Conservation (phyloP, 1,140 invertebrate species). For the Saccostrea cuccullata region DNA sequence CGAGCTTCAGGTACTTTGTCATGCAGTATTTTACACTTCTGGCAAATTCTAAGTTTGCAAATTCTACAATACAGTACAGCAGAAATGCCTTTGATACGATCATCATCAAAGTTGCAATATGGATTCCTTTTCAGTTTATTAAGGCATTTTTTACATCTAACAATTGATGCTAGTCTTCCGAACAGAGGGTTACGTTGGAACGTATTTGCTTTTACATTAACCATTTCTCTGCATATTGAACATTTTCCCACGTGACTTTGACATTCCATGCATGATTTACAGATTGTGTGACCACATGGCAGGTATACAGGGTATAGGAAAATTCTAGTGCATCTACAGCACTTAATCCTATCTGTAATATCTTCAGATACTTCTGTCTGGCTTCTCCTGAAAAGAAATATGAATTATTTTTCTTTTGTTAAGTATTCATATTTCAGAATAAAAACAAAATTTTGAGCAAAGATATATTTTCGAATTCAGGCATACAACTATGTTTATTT, state of each 20-base stretch:
- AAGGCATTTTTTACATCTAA: not conserved
- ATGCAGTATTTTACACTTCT: not conserved
- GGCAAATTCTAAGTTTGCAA: not conserved
- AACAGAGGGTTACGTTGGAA: not conserved
- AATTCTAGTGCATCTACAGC: not conserved
- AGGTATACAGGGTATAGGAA: not conserved
- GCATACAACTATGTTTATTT: no score
- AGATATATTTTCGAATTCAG: no score
- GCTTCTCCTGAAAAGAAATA: not conserved
- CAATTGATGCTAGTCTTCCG: not conserved
- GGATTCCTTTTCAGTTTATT: not conserved
- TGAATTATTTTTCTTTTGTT: no score
- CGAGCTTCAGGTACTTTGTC: not conserved
- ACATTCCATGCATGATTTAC: not conserved
- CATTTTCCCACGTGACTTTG: not conserved
- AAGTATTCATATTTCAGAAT: no score
- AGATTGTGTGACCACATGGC: not conserved
- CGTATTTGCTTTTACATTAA: not conserved
- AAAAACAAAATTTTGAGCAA: no score
- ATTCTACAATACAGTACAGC: not conserved
- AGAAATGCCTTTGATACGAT: not conserved
- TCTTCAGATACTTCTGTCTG: not conserved
- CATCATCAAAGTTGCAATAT: slow-evolving; percentile 4
- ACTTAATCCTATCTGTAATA: not conserved
- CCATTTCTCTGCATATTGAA: not conserved